Conservation (phyloP, 2,797 vertebrate genomes). For the Eulemur coronatus region DNA sequence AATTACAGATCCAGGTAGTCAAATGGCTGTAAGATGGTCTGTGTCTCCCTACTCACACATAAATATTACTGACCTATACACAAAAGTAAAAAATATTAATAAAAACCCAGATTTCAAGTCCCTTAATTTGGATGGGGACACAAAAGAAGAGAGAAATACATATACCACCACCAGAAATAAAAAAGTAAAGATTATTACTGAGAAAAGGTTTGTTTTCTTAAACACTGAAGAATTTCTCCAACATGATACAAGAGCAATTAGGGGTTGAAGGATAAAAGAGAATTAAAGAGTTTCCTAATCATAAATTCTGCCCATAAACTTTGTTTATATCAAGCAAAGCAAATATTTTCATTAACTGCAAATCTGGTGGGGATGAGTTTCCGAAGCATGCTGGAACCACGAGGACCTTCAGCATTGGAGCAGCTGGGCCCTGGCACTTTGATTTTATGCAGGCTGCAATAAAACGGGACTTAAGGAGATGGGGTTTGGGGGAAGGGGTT, state of each 20-base stretch:
- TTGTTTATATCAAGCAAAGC: slow-evolving; percentile 61
- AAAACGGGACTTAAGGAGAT: not conserved
- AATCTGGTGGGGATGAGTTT: slow-evolving; percentile 8
- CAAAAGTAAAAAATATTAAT: not conserved
- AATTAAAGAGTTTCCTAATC: slow-evolving; percentile 51
- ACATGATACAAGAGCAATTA: not conserved
- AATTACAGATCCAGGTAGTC: not conserved
- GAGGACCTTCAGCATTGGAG: slow-evolving; percentile 31
- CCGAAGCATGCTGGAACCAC: not conserved
- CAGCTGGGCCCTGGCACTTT: slow-evolving; percentile 53
- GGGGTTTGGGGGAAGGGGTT: not conserved
- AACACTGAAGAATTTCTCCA: slow-evolving; percentile 24
- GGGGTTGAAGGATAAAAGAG: not conserved
- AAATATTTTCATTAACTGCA: slow-evolving; percentile 71
- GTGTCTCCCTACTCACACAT: not conserved
- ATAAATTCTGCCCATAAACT: slow-evolving; percentile 36
- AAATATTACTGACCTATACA: not conserved
- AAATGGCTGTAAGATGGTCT: not conserved
- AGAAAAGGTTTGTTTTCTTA: slow-evolving; percentile 41
- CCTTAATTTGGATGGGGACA: not conserved
- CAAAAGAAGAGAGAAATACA: slow-evolving; percentile 26
- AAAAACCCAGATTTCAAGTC: not conserved
- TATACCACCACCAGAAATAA: not conserved
- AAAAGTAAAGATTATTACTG: not conserved
- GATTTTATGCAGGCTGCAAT: slow-evolving; percentile 6